Evolutionary conservation across 2,797 vertebrate species (phyloP).

Genomic region (Morelia viridis): DNA sequence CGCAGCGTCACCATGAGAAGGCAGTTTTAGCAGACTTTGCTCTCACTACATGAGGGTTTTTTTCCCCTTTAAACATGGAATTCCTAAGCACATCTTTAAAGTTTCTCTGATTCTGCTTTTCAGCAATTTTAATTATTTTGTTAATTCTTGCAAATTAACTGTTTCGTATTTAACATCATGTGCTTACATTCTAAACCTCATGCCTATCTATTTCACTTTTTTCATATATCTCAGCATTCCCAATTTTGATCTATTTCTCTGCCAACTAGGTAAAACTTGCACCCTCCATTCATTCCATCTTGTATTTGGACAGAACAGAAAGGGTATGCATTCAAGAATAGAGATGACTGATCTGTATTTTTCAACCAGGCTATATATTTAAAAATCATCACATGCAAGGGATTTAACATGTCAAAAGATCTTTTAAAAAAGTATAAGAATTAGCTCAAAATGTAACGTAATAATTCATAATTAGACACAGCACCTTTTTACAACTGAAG

Average conservation of each 20-base stretch:
- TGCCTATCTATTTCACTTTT: background rate
- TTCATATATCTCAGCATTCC: background rate
- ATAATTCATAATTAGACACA: conserved; percentile 16
- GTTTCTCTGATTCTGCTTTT: background rate
- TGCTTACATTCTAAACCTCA: background rate
- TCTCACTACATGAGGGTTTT: background rate
- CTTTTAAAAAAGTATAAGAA: background rate
- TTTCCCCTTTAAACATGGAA: background rate
- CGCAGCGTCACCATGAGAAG: no score
- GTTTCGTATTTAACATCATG: background rate
- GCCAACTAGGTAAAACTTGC: background rate
- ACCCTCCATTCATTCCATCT: background rate
- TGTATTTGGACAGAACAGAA: background rate
- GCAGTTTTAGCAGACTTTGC: background rate
- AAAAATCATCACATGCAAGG: background rate
- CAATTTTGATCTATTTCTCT: background rate
- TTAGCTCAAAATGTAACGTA: background rate
- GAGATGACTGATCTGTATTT: background rate
- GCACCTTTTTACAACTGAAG: conserved; percentile 16
- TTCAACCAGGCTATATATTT: background rate
- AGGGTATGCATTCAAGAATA: background rate
- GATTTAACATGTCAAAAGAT: background rate
- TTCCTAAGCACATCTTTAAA: background rate
- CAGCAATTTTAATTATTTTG: background rate
- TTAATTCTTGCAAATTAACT: background rate